phyloP scores from a whole-genome alignment of 2,113 vertebrate species.

The Pachyramphus minor region DNA sequence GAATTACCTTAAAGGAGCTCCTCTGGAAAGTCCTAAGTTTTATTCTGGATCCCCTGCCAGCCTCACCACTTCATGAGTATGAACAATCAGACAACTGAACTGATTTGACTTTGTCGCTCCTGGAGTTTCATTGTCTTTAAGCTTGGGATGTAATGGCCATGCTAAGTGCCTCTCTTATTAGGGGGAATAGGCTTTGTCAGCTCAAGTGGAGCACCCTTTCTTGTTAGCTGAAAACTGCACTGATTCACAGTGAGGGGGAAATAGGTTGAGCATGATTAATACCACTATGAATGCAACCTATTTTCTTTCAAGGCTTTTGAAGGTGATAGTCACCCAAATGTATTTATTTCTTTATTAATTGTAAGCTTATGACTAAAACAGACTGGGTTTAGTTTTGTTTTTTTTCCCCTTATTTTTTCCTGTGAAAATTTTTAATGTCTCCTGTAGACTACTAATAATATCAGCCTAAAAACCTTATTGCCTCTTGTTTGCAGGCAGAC shows the following conservation, averaged over 20 bases:
- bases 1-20: conserved; percentile 83
- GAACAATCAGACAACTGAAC: conserved; percentile 83
- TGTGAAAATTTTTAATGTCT: not conserved
- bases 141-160: conserved; percentile 77
- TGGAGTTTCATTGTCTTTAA: conserved; percentile 82
- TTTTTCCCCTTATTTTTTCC: too few relatives aligned
- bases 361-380: conserved; percentile 31
- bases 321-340: conserved; percentile 18
- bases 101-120: conserved; percentile 82
- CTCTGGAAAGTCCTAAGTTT: conserved; percentile 74
- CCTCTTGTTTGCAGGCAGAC: not conserved
- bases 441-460: not conserved
- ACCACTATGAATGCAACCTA: conserved; percentile 50
- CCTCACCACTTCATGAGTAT: conserved; percentile 73
- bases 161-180: conserved; percentile 75
- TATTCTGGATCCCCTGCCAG: conserved; percentile 76
- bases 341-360: conserved; percentile 53
- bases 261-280: conserved; percentile 70
- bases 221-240: conserved; percentile 76
- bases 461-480: not conserved
- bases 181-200: conserved; percentile 60
- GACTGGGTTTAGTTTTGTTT: not conserved
- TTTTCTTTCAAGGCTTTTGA: conserved; percentile 63
- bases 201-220: conserved; percentile 78
- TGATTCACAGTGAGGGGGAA: conserved; percentile 74